Percentiles rank a stretch among this genome's conserved stretches.
phyloP scores from a whole-genome alignment of 2,888 invertebrate genomes.

The Nowickia ferox region DNA sequence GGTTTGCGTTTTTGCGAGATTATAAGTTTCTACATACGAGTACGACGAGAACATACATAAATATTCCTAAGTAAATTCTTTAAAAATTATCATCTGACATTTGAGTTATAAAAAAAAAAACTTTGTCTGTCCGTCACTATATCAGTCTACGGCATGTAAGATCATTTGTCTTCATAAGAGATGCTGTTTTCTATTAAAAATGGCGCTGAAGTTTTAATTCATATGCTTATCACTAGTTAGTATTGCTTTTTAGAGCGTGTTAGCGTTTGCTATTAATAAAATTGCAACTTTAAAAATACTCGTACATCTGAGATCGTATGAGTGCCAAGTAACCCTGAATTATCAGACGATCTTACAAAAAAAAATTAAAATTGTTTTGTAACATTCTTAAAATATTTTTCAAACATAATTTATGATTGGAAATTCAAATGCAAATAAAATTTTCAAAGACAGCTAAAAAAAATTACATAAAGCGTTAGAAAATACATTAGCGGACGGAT shows the following conservation, averaged over 20 bases:
- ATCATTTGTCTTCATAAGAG: conserved; percentile 66
- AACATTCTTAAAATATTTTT: conserved; percentile 32
- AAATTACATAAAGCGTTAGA: no score
- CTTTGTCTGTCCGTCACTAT: background rate
- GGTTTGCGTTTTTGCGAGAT: conserved; percentile 62
- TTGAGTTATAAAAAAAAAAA: conserved; percentile 33
- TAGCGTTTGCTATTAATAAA: conserved; percentile 5
- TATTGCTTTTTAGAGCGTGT: background rate
- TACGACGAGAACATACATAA: background rate
- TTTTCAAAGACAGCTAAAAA: background rate
- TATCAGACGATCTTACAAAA: background rate
- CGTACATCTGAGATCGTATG: background rate
- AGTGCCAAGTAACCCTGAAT: conserved; percentile 3
- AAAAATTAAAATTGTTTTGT: background rate
- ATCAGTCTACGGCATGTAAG: conserved; percentile 26
- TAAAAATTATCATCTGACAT: conserved; percentile 45
- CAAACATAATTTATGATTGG: background rate
- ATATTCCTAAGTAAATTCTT: conserved; percentile 27
- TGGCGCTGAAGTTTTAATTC: conserved; percentile 49
- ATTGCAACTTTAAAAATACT: background rate
- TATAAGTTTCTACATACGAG: background rate
- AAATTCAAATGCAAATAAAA: background rate
- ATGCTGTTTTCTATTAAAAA: conserved; percentile 50
- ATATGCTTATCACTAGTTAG: conserved; percentile 50
- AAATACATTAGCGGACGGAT: no score